Base-by-base conservation (phyloP, 2,888 invertebrate species). In the Rhyacophila evoluta region DNA sequence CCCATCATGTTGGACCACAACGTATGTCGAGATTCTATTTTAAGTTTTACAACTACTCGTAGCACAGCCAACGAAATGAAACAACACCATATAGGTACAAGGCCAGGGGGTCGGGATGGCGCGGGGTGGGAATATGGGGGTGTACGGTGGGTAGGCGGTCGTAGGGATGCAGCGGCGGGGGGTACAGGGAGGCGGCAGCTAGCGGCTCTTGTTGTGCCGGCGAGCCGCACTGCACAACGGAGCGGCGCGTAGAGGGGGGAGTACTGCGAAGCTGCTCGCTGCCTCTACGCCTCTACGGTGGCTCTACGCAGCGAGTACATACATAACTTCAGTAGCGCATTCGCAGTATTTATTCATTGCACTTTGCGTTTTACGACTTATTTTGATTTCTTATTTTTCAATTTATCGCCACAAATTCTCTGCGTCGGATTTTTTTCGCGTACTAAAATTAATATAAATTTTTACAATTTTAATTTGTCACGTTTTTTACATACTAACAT, bases 191-290 rank as follows among this genome's bases (percentile, higher is more conserved):
- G 72, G 37, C 36, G 36, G 83, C 83, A 83, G 78, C 74, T 82
- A 72, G 75, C 70, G 71, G 75, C 82, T 78, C 81, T 83, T 83
- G 81, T 82, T 83, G 83, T 78, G 80, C 83, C 81, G 82, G 78
- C 73, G 78, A 68, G 75, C 72, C 39, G 72, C 39, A 25, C 39
- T 72, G 36, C 72, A 39, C 38, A 72, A 38, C 72, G 15, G 72
- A 72, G 15, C 72, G 41, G 19, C 38, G 72, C 72, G 37, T 27
- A 38, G 72, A 36, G 33, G 72, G 33, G 36, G 72, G 25, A 12
- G 25, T 27, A n/a, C 72, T 28, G 19, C 72, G 29, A 39, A 29
- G 39, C 72, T 28, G 72, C 5, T 38, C 36, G 72, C 19, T 8
- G 55, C 15, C 55, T 55, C 55, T 55, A 55, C 55, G 33, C 71